Percentiles rank a stretch among this genome's conserved stretches.
These are phyloP conservation scores for Protomyctophum bolini DNA, from an alignment of 2,113 vertebrate genomes.

Conservation along the genomic window DNA sequence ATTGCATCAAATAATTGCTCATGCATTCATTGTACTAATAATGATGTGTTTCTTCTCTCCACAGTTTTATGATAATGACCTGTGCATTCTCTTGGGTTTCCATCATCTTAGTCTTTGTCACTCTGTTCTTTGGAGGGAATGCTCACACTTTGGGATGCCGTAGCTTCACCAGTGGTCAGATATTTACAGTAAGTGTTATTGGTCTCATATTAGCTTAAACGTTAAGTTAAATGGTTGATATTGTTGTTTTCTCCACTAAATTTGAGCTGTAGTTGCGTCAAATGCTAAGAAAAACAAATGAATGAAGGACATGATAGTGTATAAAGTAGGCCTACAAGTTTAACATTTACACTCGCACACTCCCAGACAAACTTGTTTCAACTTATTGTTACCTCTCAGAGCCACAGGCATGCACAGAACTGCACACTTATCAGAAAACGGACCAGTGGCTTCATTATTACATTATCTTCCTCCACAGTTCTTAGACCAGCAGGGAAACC, in stretches of 20 bases:
- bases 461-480: slow-evolving; percentile 65
- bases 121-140: slow-evolving; percentile 83
- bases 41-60: slow-evolving; percentile 6
- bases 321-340: no score
- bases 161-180: slow-evolving; percentile 78
- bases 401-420: no score
- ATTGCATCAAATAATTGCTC: background rate
- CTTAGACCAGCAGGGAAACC: slow-evolving; percentile 73
- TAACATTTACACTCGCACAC: no score
- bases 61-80: slow-evolving; percentile 75
- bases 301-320: no score
- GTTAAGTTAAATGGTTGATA: background rate
- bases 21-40: background rate
- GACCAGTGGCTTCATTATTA: background rate
- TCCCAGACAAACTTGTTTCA: background rate
- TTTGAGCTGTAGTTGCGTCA: no score
- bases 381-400: no score
- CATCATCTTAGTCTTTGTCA: slow-evolving; percentile 78
- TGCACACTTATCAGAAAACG: no score
- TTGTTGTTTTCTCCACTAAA: no score
- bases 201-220: background rate
- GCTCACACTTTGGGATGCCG: slow-evolving; percentile 78
- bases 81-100: slow-evolving; percentile 82
- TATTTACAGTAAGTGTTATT: slow-evolving; percentile 73
- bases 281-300: no score